Evolutionary conservation across 2,888 invertebrate genomes (phyloP).

Genomic region (Pachycephus smyrnensis): DNA sequence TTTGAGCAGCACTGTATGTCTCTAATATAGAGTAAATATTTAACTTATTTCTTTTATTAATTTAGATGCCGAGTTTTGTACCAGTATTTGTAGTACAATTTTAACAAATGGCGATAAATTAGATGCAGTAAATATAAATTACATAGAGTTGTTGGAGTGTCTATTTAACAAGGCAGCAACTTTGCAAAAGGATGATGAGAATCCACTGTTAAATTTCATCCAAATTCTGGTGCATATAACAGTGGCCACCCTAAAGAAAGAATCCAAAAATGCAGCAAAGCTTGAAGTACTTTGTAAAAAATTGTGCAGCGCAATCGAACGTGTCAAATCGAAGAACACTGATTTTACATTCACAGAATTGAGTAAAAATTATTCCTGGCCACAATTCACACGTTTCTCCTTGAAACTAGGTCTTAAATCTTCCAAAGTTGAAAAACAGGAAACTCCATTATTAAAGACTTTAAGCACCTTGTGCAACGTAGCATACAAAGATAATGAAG

Average conservation of each 20-base stretch:
- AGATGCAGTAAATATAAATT: constrained; percentile 44
- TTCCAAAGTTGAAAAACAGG: constrained; percentile 52
- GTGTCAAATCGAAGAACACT: constrained; percentile 34
- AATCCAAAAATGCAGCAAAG: constrained; percentile 50
- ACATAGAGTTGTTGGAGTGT: constrained; percentile 47
- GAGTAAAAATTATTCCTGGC: constrained; percentile 55
- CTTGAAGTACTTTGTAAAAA: constrained; percentile 46
- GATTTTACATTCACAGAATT: constrained; percentile 46
- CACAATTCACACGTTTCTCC: constrained; percentile 66
- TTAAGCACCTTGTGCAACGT: constrained; percentile 72
- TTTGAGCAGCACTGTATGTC: no score
- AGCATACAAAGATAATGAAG: constrained; percentile 69
- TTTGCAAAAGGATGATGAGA: constrained; percentile 26
- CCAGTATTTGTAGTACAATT: constrained; percentile 44
- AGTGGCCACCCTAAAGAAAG: constrained; percentile 55
- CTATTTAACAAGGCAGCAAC: constrained; percentile 45
- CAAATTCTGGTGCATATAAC: constrained; percentile 53
- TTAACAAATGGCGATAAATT: constrained; percentile 57
- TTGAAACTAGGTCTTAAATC: constrained; percentile 76
- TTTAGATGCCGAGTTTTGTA: constrained; percentile 46
- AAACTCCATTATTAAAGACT: constrained; percentile 69
- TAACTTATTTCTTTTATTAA: constrained; percentile 14
- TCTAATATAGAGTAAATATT: no score
- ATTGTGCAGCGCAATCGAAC: constrained; percentile 36
- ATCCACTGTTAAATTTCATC: constrained; percentile 43